Percentiles rank a stretch among this genome's conserved stretches.
These are phyloP conservation scores for Tonatia bakeri DNA, from an alignment of 2,113 vertebrate genomes.

Conservation along the genomic window DNA sequence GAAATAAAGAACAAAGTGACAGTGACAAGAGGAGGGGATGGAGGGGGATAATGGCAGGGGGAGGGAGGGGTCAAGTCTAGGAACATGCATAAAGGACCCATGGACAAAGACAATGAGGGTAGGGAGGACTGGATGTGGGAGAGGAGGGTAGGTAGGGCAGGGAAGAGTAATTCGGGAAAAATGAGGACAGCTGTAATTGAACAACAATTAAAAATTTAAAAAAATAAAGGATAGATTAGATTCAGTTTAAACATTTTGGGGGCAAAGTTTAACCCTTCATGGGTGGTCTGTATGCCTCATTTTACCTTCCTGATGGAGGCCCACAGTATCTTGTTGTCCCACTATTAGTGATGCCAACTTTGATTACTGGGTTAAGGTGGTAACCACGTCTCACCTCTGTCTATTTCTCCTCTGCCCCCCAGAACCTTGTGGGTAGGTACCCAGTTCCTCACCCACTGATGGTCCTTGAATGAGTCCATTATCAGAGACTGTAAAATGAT, in stretches of 20 bases:
- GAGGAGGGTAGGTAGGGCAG: no score
- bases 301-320: neutral
- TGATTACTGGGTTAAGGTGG: neutral
- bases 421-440: neutral
- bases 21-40: no score
- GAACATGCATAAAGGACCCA: no score
- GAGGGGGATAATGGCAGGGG: no score
- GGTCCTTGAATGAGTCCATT: neutral
- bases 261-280: neutral
- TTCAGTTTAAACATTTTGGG: neutral
- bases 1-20: no score
- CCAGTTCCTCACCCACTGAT: neutral
- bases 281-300: neutral
- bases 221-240: neutral
- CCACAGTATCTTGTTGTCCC: neutral
- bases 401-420: neutral
- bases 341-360: neutral
- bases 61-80: no score
- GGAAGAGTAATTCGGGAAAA: no score
- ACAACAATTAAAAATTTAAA: no score
- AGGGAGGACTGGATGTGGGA: no score
- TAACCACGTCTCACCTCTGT: neutral
- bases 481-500: neutral
- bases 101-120: no score
- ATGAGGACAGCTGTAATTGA: no score